A percentile compares a stretch with the other conserved stretches of the same genome.
Evolutionary conservation across 2,797 vertebrate genomes (phyloP).

Genomic region (Pteropus rufus): DNA sequence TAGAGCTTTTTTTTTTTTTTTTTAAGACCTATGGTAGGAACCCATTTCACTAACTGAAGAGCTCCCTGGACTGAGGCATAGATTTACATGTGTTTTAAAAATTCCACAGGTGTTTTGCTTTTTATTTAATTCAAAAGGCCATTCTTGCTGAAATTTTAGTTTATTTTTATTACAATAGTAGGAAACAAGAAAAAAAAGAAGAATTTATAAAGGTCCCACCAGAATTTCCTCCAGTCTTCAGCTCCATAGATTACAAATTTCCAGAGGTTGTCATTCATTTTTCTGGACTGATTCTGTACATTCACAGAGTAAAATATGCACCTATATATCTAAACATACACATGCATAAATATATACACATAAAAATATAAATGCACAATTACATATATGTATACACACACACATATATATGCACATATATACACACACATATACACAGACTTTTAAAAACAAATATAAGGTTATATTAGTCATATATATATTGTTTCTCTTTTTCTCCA

Average conservation of each 20-base stretch:
- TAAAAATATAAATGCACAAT: neutral
- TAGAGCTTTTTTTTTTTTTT: neutral
- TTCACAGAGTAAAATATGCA: neutral
- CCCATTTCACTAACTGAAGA: neutral
- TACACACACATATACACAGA: neutral
- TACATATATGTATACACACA: neutral
- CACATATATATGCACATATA: no score
- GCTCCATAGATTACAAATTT: neutral
- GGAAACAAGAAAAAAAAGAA: neutral
- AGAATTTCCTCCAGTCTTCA: neutral
- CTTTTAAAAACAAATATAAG: neutral
- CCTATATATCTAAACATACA: neutral
- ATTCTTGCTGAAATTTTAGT: neutral
- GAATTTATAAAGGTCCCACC: neutral
- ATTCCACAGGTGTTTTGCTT: neutral
- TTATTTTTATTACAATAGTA: neutral
- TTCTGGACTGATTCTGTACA: neutral
- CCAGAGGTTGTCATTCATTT: neutral
- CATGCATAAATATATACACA: neutral
- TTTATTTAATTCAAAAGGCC: neutral
- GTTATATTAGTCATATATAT: neutral
- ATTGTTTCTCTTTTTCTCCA: neutral
- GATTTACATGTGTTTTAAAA: neutral
- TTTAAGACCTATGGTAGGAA: neutral
- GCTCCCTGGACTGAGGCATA: neutral